Base-by-base conservation (phyloP, 1,140 invertebrate genomes). In the Vollenhovia emeryi region DNA sequence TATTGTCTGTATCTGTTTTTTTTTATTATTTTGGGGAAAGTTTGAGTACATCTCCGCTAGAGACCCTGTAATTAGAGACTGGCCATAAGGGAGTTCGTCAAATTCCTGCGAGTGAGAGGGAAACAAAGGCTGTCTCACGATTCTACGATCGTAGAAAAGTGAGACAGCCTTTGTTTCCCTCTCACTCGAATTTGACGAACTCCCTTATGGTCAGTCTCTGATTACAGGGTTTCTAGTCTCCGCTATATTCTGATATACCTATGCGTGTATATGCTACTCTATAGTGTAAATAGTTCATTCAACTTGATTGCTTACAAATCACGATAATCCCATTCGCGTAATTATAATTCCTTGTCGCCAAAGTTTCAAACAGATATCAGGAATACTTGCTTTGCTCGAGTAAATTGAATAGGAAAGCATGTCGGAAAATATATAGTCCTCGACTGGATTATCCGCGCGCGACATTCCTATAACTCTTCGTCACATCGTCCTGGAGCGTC, bases 401-500 rank as follows among this genome's bases (percentile, higher is more conserved):
- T 33, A 57, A 82, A 82, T 45, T 45, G 21, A 82, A 73, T 57
- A 5, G 40, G 9, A 36, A 52, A 33, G 64, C 21, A 55, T 33
- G 24, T 57, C 13, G 48, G 36, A 3, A 33, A 57, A 71, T 33
- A 55, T 50, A 24, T 27, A 76, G 27, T 33, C 24, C 24, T 7
- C 13, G 21, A 40, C 24, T 27, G n/a, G 40, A 82, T 80, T 80
- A 80, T 57, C 50, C 7, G 50, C 15, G 27, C 50, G 50, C 15
- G 11, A 73, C 43, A 45, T 71, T 71, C 50, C 64, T 57, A 82
- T 82, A 71, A 57, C 11, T 82, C 78, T 82, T 71, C 78, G 50
- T 73, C 66, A 24, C 18, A 30, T 36, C 24, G 36, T 69, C 27
- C 36, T 71, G 13, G 59, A n/a, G n/a, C 36, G 7, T n/a, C 4